Percentiles rank a stretch among this genome's conserved stretches.
These are phyloP conservation scores for Coreoperca whiteheadi DNA, from an alignment of 2,113 vertebrate species.

Conservation along the genomic window DNA sequence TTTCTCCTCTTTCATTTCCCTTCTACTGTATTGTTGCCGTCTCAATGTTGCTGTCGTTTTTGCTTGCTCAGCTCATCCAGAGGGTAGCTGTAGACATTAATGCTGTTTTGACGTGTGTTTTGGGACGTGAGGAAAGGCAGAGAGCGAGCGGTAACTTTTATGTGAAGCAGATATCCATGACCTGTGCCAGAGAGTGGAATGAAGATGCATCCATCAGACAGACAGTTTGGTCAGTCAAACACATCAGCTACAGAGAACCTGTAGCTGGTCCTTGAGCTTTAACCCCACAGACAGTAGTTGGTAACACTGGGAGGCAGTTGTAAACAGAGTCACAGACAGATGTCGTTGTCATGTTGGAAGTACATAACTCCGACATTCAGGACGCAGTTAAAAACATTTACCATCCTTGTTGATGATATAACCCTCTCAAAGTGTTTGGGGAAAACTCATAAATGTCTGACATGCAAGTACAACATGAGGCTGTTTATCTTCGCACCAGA, in stretches of 20 bases:
- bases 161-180: slow-evolving; percentile 4
- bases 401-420: background rate
- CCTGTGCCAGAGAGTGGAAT: slow-evolving; percentile 3
- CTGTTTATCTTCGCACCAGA: background rate
- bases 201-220: background rate
- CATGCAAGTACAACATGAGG: background rate
- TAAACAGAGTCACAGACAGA: background rate
- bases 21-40: background rate
- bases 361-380: background rate
- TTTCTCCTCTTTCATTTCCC: background rate
- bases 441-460: background rate
- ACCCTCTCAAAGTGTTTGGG: background rate
- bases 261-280: slow-evolving; percentile 40
- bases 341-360: background rate
- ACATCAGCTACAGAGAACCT: slow-evolving; percentile 1
- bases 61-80: background rate
- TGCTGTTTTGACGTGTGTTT: slow-evolving; percentile 7
- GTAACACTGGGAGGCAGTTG: background rate
- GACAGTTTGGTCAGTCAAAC: slow-evolving; percentile 11
- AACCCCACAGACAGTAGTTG: slow-evolving; percentile 4
- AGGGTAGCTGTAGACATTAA: background rate
- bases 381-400: background rate
- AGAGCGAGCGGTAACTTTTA: background rate
- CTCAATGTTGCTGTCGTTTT: background rate
- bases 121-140: slow-evolving; percentile 10